These are phyloP conservation scores for Caiman crocodilus DNA, from an alignment of 2,797 vertebrate genomes.

Conservation along the genomic window DNA sequence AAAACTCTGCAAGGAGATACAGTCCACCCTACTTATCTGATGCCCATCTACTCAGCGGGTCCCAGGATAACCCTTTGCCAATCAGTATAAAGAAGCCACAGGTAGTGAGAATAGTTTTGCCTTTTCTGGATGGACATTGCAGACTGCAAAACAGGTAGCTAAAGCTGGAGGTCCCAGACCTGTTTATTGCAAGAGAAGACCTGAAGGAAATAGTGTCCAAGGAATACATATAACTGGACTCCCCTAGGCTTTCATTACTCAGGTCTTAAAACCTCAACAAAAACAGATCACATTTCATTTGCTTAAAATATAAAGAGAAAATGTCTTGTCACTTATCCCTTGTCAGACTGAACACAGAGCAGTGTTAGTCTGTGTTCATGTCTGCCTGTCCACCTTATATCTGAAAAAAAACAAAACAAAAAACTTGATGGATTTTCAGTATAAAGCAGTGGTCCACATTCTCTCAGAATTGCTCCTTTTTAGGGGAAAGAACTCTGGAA, in stretches of 20 bases:
- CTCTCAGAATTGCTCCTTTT: background rate
- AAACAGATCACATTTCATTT: slow-evolving; percentile 47
- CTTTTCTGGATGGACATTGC: background rate
- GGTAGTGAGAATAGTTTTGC: background rate
- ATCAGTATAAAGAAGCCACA: background rate
- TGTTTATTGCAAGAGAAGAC: slow-evolving; percentile 3
- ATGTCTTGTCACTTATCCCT: slow-evolving; percentile 5
- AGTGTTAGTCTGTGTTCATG: background rate
- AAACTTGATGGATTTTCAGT: background rate
- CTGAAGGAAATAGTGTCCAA: background rate
- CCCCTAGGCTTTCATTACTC: slow-evolving; percentile 18
- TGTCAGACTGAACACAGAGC: slow-evolving; percentile 13
- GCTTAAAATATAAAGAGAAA: slow-evolving; percentile 46
- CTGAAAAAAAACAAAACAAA: background rate
- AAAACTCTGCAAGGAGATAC: no score
- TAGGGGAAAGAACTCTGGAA: background rate
- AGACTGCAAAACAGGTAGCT: slow-evolving; percentile 41
- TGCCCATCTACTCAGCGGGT: background rate
- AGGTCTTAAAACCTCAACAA: slow-evolving; percentile 27
- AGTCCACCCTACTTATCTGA: background rate
- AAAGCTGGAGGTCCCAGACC: slow-evolving; percentile 3
- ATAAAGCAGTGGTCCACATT: background rate
- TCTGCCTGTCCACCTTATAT: background rate
- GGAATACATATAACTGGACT: slow-evolving; percentile 9
- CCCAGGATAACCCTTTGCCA: background rate